Evolutionary conservation across 1,140 invertebrate species (phyloP), one percentile per base, ranked within the genome.

Genomic region (Dendrolimus kikuchii): DNA sequence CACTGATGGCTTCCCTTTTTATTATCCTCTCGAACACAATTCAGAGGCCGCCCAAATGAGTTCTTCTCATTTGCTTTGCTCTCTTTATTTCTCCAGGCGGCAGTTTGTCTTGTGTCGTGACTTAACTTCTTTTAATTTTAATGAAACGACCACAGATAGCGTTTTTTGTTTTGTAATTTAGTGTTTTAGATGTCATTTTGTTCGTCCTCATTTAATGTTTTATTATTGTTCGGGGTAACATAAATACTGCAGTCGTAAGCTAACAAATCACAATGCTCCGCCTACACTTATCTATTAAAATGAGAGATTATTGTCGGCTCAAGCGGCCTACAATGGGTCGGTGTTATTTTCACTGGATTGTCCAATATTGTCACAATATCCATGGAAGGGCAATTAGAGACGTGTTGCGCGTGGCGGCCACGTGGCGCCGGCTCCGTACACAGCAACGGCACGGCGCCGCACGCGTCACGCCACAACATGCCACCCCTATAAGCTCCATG

Each of bases 1-100:
- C 83, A 86, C 83, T 86, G 81, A 83, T 83, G 81, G 81, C 76
- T 82, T 82, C 81, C 81, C 69, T 86, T 82, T 84, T 86, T 85
- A 85, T 85, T 85, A 83, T 86, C 74, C 83, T 83, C 81, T 81
- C 78, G 74, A 86, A 85, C 72, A 86, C 81, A 81, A 85, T 86
- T 84, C 77, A 77, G 80, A 64, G 77, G 75, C 75, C 76, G 77
- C 70, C 74, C 74, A 81, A 86, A 86, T 81, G 77, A 82, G 73
- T 68, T 77, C 75, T 73, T 79, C 77, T 79, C 80, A 81, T 84
- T 86, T 83, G 70, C 76, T 81, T 83, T 74, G 77, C 68, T 78
- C 75, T 84, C 74, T 86, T 84, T 84, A 82, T 86, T 83, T 81
- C 83, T 86, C 83, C 70, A 75, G 81, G 76, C 68, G 74, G 80